Percentiles rank a stretch among this genome's conserved stretches.
Evolutionary conservation across 2,888 invertebrate species (phyloP).

Genomic region (Oligia fasciuncula): DNA sequence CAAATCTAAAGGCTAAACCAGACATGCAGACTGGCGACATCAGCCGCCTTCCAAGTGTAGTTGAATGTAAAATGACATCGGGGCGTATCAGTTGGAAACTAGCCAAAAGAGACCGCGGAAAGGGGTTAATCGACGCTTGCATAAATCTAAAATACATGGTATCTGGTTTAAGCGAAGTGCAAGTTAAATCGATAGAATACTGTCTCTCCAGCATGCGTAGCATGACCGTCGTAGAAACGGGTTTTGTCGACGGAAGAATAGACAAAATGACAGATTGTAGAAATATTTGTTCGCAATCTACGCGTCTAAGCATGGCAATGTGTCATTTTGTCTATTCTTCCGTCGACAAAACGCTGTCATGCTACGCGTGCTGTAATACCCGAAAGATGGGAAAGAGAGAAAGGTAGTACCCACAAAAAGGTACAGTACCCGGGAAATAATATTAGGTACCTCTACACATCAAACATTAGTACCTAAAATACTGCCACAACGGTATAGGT

Average conservation of each 20-base stretch:
- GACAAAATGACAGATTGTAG: too few species aligned
- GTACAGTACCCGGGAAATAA: background rate
- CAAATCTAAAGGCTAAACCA: conserved; percentile 15
- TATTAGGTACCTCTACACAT: too few species aligned
- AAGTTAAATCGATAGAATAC: conserved; percentile 15
- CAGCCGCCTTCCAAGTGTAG: conserved; percentile 16
- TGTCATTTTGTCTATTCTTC: too few species aligned
- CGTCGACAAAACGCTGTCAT: too few species aligned
- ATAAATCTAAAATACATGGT: conserved; percentile 33
- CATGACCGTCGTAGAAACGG: too few species aligned
- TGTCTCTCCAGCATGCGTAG: too few species aligned
- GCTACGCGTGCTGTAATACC: background rate
- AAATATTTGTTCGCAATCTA: too few species aligned
- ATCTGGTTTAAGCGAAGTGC: conserved; percentile 19
- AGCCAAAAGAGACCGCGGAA: conserved; percentile 50
- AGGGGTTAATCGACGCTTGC: conserved; percentile 44
- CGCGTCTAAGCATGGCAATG: too few species aligned
- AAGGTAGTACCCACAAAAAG: background rate
- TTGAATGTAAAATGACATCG: conserved; percentile 38
- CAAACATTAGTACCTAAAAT: background rate
- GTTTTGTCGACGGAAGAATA: too few species aligned
- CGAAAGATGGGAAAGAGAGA: too few species aligned
- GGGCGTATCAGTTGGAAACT: conserved; percentile 43
- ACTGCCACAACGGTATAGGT: background rate
- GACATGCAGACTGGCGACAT: conserved; percentile 32